phyloP scores from a whole-genome alignment of 1,140 invertebrate genomes.

The Araneus ventricosus region DNA sequence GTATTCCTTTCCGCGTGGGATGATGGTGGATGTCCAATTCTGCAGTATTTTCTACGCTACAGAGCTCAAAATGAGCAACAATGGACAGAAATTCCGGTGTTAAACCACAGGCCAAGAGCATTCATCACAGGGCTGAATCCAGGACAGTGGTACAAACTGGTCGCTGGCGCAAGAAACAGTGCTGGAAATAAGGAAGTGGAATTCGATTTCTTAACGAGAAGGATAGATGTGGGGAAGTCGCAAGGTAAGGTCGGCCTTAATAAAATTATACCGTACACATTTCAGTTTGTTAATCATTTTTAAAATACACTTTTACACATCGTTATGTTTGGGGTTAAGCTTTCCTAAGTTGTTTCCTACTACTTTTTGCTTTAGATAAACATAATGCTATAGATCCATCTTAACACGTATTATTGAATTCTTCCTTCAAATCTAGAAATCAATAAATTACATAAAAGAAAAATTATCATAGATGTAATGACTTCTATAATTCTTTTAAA shows the following conservation, averaged over 20 bases:
- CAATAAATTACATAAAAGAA: too few species aligned
- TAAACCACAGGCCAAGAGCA: slow-evolving; percentile 47
- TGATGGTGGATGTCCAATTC: slow-evolving; percentile 92
- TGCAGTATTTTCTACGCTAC: slow-evolving; percentile 92
- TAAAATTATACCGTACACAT: too few species aligned
- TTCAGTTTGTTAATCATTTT: too few species aligned
- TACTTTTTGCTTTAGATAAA: too few species aligned
- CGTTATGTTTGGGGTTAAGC: too few species aligned
- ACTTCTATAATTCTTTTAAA: too few species aligned
- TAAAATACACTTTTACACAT: too few species aligned
- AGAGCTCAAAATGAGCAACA: slow-evolving; percentile 77
- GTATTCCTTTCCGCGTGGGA: slow-evolving; percentile 93
- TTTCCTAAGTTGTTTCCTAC: too few species aligned
- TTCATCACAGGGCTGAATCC: slow-evolving; percentile 79
- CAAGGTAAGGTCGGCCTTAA: neutral
- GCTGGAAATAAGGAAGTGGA: slow-evolving; percentile 79
- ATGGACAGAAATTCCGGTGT: slow-evolving; percentile 68
- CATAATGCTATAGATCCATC: too few species aligned
- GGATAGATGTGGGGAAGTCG: slow-evolving; percentile 79
- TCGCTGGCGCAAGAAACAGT: slow-evolving; percentile 80
- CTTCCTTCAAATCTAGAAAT: too few species aligned
- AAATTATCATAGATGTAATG: too few species aligned
- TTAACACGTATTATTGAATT: too few species aligned
- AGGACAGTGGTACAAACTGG: slow-evolving; percentile 80
- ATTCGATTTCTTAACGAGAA: slow-evolving; percentile 79